phyloP scores from a whole-genome alignment of 1,140 invertebrate genomes.

The Drosophila orena region DNA sequence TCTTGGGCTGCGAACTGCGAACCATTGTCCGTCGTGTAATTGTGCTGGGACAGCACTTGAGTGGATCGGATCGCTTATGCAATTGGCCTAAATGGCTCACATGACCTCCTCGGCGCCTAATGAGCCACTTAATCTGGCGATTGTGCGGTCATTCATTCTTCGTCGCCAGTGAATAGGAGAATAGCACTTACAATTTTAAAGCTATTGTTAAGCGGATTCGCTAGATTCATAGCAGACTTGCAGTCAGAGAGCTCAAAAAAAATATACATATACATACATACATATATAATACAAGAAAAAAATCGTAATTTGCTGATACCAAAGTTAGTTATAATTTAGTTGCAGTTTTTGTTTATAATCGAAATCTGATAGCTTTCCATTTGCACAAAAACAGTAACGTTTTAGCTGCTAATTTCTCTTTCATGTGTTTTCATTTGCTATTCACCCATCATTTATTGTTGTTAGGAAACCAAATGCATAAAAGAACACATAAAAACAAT shows the following conservation, averaged over 20 bases:
- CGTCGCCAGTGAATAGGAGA: slow-evolving; percentile 33
- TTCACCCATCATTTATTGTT: slow-evolving; percentile 60
- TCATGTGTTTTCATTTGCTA: slow-evolving; percentile 34
- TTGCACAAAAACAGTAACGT: slow-evolving; percentile 54
- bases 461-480: slow-evolving; percentile 48
- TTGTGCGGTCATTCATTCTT: slow-evolving; percentile 22
- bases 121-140: slow-evolving; percentile 39
- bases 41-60: not conserved
- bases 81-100: slow-evolving; percentile 57
- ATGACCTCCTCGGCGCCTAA: slow-evolving; percentile 55
- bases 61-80: slow-evolving; percentile 36
- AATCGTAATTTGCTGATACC: too few species aligned
- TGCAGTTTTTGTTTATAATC: too few species aligned
- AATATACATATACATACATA: too few species aligned
- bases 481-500: slow-evolving; percentile 25
- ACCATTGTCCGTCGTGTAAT: slow-evolving; percentile 9
- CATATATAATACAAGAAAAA: too few species aligned
- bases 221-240: not conserved
- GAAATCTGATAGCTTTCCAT: slow-evolving; percentile 8
- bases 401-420: slow-evolving; percentile 28
- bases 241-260: too few species aligned
- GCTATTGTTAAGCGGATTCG: not conserved
- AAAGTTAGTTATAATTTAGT: too few species aligned
- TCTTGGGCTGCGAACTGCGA: not conserved
- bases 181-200: slow-evolving; percentile 34